These are phyloP conservation scores for Peromyscus californicus DNA, from an alignment of 2,113 vertebrate genomes.

Conservation along the genomic window DNA sequence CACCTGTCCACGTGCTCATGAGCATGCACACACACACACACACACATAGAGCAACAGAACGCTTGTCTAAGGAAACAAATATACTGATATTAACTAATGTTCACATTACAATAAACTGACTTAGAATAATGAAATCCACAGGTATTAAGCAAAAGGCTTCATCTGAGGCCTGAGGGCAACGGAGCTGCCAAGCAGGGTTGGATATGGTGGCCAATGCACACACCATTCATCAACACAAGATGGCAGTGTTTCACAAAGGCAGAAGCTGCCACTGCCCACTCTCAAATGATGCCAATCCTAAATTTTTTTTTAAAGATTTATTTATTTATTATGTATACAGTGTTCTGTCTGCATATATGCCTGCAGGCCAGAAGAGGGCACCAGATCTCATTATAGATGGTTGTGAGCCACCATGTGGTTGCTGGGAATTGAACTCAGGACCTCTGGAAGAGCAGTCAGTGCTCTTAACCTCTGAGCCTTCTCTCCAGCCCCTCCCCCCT, in stretches of 20 bases:
- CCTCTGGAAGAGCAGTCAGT: too few species aligned
- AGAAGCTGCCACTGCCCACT: not conserved
- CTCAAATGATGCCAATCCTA: not conserved
- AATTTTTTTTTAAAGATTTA: too few species aligned
- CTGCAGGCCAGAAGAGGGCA: too few species aligned
- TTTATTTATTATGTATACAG: too few species aligned
- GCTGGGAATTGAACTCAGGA: too few species aligned
- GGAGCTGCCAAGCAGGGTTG: not conserved
- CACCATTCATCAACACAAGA: not conserved
- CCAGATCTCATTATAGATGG: too few species aligned
- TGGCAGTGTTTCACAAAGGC: constrained; percentile 44
- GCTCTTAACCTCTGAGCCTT: too few species aligned
- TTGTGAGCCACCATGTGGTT: too few species aligned
- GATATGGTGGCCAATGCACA: not conserved
- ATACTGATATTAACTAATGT: not conserved
- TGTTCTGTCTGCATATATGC: too few species aligned
- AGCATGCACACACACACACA: not conserved
- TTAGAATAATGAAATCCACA: not conserved
- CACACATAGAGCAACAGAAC: not conserved
- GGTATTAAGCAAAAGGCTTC: not conserved
- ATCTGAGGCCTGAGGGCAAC: not conserved
- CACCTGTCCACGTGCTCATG: too few species aligned
- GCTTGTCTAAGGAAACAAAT: not conserved
- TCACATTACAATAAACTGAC: not conserved
- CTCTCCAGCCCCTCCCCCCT: too few species aligned